A percentile compares a stretch with the other conserved stretches of the same genome.
Evolutionary conservation across 2,888 invertebrate genomes (phyloP).

Genomic region (Macaria notata): DNA sequence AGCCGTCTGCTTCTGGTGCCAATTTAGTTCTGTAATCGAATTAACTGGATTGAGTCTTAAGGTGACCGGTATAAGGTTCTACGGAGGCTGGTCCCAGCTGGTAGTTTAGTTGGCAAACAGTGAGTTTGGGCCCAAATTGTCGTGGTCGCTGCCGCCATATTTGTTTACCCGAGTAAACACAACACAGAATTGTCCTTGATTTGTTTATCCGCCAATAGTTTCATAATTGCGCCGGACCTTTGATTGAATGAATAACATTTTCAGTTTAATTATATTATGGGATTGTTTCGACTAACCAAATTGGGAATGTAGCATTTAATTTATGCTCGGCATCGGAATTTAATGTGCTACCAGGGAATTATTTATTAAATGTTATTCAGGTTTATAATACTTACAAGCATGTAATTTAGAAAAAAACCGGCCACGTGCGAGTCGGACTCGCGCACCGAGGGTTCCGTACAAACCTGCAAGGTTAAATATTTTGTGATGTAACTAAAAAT

Average conservation of each 20-base stretch:
- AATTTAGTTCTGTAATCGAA: conserved; percentile 17
- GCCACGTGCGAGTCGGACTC: too few species aligned
- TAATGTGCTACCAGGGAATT: too few species aligned
- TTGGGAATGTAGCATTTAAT: background rate
- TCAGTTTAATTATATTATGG: conserved; percentile 9
- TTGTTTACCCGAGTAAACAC: conserved; percentile 56
- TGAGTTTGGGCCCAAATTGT: conserved; percentile 59
- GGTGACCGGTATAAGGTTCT: conserved; percentile 8
- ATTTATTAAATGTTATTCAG: too few species aligned
- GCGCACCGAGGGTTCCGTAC: too few species aligned
- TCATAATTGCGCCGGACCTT: conserved; percentile 36
- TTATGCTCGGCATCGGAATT: too few species aligned
- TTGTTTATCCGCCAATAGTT: conserved; percentile 54
- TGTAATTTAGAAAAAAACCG: too few species aligned
- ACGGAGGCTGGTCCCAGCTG: conserved; percentile 27
- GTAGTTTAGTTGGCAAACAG: conserved; percentile 66
- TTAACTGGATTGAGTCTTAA: conserved; percentile 16
- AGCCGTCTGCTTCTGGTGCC: conserved; percentile 42
- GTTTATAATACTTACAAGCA: too few species aligned
- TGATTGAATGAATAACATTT: conserved; percentile 24
- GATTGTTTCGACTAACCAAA: background rate
- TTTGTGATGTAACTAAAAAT: too few species aligned
- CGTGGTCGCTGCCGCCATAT: conserved; percentile 52
- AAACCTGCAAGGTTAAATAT: too few species aligned
- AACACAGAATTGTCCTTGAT: conserved; percentile 57